A percentile compares a stretch with the other conserved stretches of the same genome.
These are phyloP conservation scores for Esox masquinongy DNA, from an alignment of 2,797 vertebrate species.

Conservation along the genomic window DNA sequence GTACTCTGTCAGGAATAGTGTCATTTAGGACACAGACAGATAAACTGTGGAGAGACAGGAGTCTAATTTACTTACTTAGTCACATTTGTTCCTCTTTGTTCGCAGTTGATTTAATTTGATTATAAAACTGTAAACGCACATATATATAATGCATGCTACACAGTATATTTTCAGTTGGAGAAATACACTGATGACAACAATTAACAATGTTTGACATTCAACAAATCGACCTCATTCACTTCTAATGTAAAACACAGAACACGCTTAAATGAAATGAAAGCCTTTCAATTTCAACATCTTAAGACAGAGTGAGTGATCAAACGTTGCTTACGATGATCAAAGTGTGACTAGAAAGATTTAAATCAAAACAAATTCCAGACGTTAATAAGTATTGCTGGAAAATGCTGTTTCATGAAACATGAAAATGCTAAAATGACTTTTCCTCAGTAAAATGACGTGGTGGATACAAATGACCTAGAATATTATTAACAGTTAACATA, in stretches of 20 bases:
- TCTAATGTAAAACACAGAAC: neutral
- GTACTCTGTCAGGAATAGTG: neutral
- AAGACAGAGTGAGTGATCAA: slow-evolving; percentile 5
- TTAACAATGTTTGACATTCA: neutral
- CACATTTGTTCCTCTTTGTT: neutral
- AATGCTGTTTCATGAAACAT: neutral
- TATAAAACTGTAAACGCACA: neutral
- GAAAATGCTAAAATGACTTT: neutral
- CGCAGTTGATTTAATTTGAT: neutral
- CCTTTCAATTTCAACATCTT: neutral
- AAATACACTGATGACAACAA: neutral
- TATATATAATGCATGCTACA: neutral
- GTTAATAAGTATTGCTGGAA: neutral
- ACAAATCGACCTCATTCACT: neutral
- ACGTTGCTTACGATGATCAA: neutral
- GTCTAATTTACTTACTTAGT: neutral
- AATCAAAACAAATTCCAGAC: neutral
- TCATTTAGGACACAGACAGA: neutral
- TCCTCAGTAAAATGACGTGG: neutral
- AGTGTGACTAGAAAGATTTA: neutral
- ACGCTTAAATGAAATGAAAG: neutral
- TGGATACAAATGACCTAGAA: neutral
- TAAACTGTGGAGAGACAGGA: neutral
- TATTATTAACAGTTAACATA: neutral
- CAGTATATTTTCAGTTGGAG: neutral